phyloP scores from a whole-genome alignment of 1,140 invertebrate genomes.

The Ectropis grisescens region DNA sequence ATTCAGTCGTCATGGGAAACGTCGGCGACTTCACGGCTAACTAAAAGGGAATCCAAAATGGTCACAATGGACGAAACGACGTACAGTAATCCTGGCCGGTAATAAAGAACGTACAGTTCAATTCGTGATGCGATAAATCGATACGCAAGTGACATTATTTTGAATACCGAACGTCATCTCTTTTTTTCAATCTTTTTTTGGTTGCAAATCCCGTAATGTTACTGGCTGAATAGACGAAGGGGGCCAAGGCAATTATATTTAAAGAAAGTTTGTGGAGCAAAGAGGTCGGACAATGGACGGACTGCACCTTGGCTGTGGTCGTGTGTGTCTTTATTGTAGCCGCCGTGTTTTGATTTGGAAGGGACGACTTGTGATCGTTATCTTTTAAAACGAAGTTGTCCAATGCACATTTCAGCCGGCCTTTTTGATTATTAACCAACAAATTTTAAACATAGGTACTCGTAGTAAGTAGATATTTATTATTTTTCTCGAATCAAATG shows the following conservation, averaged over 20 bases:
- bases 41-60: slow-evolving; percentile 46
- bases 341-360: slow-evolving; percentile 36
- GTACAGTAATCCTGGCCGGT: no score
- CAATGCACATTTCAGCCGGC: no score
- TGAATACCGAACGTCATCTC: slow-evolving; percentile 52
- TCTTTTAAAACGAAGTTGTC: slow-evolving; percentile 11
- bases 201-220: slow-evolving; percentile 19
- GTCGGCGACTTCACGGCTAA: slow-evolving; percentile 43
- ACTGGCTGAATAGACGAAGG: slow-evolving; percentile 21
- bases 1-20: slow-evolving; percentile 61
- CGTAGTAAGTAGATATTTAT: no score
- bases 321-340: slow-evolving; percentile 33
- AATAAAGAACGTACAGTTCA: slow-evolving; percentile 12
- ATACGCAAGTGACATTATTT: slow-evolving; percentile 56
- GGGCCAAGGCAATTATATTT: slow-evolving; percentile 59
- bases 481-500: no score
- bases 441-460: no score
- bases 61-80: slow-evolving; percentile 25
- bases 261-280: slow-evolving; percentile 32
- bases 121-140: slow-evolving; percentile 50
- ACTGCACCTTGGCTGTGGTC: slow-evolving; percentile 37
- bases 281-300: slow-evolving; percentile 32
- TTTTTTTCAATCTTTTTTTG: slow-evolving; percentile 21
- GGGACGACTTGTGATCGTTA: slow-evolving; percentile 31
- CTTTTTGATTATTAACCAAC: no score